Evolutionary conservation across 2,888 invertebrate species (phyloP), one percentile per base, ranked within the genome.

Genomic region (Chirona hameri): DNA sequence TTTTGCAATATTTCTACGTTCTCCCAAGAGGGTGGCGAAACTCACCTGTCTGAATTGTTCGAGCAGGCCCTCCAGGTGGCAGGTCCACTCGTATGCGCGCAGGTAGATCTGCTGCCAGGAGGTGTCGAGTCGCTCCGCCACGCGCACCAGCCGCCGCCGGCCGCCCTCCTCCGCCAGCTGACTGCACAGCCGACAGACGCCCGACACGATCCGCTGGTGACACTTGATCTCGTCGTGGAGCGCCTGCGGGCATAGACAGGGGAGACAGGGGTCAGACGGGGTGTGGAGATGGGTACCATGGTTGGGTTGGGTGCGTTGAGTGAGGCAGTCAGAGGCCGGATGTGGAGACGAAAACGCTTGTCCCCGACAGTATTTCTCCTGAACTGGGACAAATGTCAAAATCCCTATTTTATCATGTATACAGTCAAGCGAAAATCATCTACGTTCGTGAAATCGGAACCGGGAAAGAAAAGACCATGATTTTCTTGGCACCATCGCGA

Each of bases 81-180:
- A 95, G 90, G 95, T 95, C 92, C 96, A 94, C 91, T 97, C 97
- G 87, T 96, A 91, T 83, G 95, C 95, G 86, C 94, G 91, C 87
- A 97, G 90, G 90, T 95, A 96, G 85, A 97, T 91, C 86, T 94
- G 91, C 89, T 96, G 96, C 94, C 96, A 97, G 88, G 95, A 93
- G 84, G 93, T 91, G 89, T 97, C 95, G 86, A 97, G 90, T 84
- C 92, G 92, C 83, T 91, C 90, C 84, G 93, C 93, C 84, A 90
- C 91, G 86, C 90, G 89, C 86, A 89, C 24, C 76, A 76, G 76
- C 9, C 76, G 76, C 27, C 76, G 39, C 9, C 76, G 76, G 76
- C 14, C 76, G 46, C 24, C 24, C 24, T 46, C 76, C 39, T 76
- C 76, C 7, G 76, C 39, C 76, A 76, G 76, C 46, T 76, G 76